A percentile compares a stretch with the other conserved stretches of the same genome.
Evolutionary conservation across 2,888 invertebrate genomes (phyloP).

Genomic region (Arrhopalites spinosus): DNA sequence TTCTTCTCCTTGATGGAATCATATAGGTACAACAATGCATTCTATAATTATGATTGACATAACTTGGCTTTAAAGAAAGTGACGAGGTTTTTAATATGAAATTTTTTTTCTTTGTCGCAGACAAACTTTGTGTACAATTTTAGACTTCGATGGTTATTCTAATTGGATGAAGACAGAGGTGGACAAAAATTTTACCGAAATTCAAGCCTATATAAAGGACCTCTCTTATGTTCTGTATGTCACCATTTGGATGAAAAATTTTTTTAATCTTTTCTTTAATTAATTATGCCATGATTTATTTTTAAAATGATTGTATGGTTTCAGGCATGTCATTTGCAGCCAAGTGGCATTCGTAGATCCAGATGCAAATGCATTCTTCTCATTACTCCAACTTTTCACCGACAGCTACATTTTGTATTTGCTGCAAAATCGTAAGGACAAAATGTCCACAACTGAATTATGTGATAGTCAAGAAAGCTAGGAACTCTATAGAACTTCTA

Average conservation of each 20-base stretch:
- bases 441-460: no score
- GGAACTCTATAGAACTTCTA: no score
- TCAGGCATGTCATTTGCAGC: constrained; percentile 21
- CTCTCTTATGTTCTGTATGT: constrained; percentile 19
- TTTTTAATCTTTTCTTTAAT: background rate
- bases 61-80: no score
- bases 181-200: background rate
- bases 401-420: constrained; percentile 18
- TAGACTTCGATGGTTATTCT: constrained; percentile 2
- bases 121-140: background rate
- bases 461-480: no score
- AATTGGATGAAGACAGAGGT: constrained; percentile 6
- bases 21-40: background rate
- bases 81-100: no score
- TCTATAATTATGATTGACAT: no score
- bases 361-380: constrained; percentile 22
- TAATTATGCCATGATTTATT: no score
- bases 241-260: background rate
- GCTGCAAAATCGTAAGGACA: background rate
- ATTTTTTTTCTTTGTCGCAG: background rate
- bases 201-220: constrained; percentile 17
- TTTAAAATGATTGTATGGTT: background rate
- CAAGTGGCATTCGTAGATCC: constrained; percentile 26
- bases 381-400: constrained; percentile 20
- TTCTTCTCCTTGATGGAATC: constrained; percentile 12